phyloP scores from a whole-genome alignment of 2,113 vertebrate genomes.

The Lethenteron camtschaticum region DNA sequence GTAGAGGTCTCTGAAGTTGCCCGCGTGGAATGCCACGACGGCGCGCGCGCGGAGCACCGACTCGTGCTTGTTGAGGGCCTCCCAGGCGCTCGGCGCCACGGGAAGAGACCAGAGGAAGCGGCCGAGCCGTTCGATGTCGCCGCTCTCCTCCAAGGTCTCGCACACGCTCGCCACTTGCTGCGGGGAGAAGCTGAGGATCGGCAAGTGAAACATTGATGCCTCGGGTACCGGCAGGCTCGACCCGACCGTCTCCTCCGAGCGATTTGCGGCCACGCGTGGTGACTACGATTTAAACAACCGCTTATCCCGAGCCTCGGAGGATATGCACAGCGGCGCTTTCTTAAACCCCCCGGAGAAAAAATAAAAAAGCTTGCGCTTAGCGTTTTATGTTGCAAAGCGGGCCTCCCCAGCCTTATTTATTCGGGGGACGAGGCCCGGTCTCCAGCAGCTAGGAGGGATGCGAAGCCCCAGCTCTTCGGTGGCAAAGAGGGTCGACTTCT shows the following conservation, averaged over 20 bases:
- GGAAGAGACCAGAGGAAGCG: constrained; percentile 97
- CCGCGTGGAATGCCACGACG: constrained; percentile 95
- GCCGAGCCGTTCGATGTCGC: constrained; percentile 96
- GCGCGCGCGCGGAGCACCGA: constrained; percentile 93
- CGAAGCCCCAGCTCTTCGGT: too few relatives aligned
- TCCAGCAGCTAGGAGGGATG: too few relatives aligned
- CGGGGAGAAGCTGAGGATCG: constrained; percentile 99
- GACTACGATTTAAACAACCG: too few relatives aligned
- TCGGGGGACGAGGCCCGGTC: too few relatives aligned
- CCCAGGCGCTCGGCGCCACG: constrained; percentile 91
- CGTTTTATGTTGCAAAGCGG: too few relatives aligned
- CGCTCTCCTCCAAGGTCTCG: constrained; percentile 99
- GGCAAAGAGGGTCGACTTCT: neutral
- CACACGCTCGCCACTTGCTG: constrained; percentile 99
- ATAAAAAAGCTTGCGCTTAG: too few relatives aligned
- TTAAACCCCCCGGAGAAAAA: too few relatives aligned
- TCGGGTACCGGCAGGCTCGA: constrained; percentile 17
- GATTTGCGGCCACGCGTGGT: too few relatives aligned
- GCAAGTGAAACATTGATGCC: constrained; percentile 99
- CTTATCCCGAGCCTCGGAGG: too few relatives aligned
- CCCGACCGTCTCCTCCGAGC: too few relatives aligned
- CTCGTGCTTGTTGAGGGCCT: constrained; percentile 99
- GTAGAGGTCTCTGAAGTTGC: constrained; percentile 98
- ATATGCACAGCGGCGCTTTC: too few relatives aligned
- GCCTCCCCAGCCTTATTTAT: too few relatives aligned